These are phyloP conservation scores for Aporophyla lueneburgensis DNA, from an alignment of 2,888 invertebrate genomes.

Conservation along the genomic window DNA sequence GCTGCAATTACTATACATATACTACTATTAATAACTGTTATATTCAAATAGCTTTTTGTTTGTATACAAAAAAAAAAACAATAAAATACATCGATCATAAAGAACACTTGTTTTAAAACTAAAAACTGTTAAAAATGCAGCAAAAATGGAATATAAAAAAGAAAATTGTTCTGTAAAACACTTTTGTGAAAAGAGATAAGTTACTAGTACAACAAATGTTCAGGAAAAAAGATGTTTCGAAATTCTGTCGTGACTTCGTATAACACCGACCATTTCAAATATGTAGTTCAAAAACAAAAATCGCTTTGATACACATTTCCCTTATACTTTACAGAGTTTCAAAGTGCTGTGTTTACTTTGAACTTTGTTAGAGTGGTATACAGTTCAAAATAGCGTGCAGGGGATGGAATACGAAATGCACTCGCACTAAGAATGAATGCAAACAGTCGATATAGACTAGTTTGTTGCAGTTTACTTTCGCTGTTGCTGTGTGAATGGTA, in stretches of 20 bases:
- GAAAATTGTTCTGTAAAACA: slow-evolving; percentile 32
- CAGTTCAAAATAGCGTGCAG: slow-evolving; percentile 36
- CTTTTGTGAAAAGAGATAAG: slow-evolving; percentile 44
- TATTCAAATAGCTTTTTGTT: slow-evolving; percentile 12
- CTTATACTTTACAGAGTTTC: slow-evolving; percentile 33
- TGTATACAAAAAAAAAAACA: slow-evolving; percentile 10
- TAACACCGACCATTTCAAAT: slow-evolving; percentile 45
- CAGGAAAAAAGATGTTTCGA: slow-evolving; percentile 50
- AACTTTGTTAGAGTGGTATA: slow-evolving; percentile 33
- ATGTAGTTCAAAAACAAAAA: slow-evolving; percentile 59
- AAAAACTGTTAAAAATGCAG: slow-evolving; percentile 57
- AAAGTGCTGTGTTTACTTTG: slow-evolving; percentile 24
- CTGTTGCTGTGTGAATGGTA: slow-evolving; percentile 55
- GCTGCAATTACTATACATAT: neutral
- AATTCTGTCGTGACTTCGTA: slow-evolving; percentile 47
- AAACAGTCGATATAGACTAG: slow-evolving; percentile 58
- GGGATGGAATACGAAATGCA: slow-evolving; percentile 54
- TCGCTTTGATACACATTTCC: slow-evolving; percentile 59
- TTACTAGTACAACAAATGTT: slow-evolving; percentile 42
- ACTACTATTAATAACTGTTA: neutral
- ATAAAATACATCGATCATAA: slow-evolving; percentile 42
- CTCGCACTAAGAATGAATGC: slow-evolving; percentile 60
- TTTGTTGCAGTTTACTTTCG: slow-evolving; percentile 64
- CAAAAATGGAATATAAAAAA: slow-evolving; percentile 40
- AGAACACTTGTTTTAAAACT: slow-evolving; percentile 5